phyloP scores from a whole-genome alignment of 2,113 vertebrate species.

The Nyctibius bracteatus region DNA sequence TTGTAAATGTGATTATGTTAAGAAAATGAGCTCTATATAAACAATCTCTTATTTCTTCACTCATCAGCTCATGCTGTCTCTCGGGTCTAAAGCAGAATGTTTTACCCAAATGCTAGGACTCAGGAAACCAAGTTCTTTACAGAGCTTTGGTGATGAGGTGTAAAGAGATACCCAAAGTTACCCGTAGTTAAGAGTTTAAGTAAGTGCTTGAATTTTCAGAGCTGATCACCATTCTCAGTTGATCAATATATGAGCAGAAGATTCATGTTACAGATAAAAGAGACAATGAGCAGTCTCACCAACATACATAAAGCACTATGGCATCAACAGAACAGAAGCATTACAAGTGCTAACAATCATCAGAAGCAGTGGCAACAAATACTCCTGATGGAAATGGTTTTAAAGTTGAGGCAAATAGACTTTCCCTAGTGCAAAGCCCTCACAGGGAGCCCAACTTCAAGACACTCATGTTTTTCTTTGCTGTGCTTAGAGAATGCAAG shows the following conservation, averaged over 20 bases:
- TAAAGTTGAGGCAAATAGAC: background rate
- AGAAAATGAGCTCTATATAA: background rate
- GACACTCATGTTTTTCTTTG: background rate
- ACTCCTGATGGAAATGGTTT: background rate
- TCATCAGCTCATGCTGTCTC: background rate
- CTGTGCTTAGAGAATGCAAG: background rate
- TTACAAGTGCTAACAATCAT: background rate
- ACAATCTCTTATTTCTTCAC: background rate
- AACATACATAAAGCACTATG: background rate
- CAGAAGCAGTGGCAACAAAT: background rate
- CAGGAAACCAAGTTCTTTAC: background rate
- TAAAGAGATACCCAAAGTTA: background rate
- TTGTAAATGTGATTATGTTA: background rate
- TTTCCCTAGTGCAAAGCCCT: background rate
- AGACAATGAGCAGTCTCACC: background rate
- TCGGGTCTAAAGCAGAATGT: background rate
- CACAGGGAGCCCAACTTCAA: background rate
- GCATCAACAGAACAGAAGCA: background rate
- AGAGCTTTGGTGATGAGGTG: background rate
- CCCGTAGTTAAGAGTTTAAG: background rate
- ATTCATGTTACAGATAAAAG: background rate
- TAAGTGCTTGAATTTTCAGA: background rate
- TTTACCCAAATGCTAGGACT: background rate
- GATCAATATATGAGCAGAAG: background rate
- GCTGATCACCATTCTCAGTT: background rate